These are phyloP conservation scores for Carpatolechia fugitivella DNA, from an alignment of 2,888 invertebrate species.

Conservation along the genomic window DNA sequence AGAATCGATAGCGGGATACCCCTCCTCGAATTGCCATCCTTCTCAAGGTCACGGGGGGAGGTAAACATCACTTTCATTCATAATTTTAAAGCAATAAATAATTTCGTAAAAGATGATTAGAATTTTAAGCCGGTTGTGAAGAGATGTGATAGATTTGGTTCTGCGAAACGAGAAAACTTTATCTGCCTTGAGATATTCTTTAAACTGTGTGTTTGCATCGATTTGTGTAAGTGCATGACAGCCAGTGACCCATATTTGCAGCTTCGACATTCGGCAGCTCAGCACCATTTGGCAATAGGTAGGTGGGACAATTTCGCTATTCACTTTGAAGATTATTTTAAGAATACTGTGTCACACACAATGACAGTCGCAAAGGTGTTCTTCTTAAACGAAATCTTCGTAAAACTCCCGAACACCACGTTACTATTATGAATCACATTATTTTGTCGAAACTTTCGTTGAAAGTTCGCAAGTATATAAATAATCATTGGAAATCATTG, in stretches of 20 bases:
- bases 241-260: constrained; percentile 71
- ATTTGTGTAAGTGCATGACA: constrained; percentile 60
- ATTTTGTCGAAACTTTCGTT: too few relatives aligned
- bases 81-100: constrained; percentile 30
- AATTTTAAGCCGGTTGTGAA: constrained; percentile 12
- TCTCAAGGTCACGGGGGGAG: constrained; percentile 62
- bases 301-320: constrained; percentile 49
- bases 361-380: constrained; percentile 8
- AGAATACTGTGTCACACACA: constrained; percentile 20
- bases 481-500: too few relatives aligned
- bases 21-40: constrained; percentile 39
- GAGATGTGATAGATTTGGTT: background rate
- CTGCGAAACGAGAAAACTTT: background rate
- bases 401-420: background rate
- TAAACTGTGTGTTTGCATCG: constrained; percentile 47
- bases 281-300: constrained; percentile 57
- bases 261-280: constrained; percentile 59
- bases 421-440: too few relatives aligned
- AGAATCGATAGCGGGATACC: constrained; percentile 47
- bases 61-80: constrained; percentile 58
- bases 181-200: constrained; percentile 1
- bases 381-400: background rate
- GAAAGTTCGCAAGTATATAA: too few relatives aligned
- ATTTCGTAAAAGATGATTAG: constrained; percentile 3
- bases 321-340: constrained; percentile 53